Percentiles rank a stretch among this genome's conserved stretches.
phyloP scores from a whole-genome alignment of 1,140 invertebrate genomes.

The Helicorthomorpha holstii region DNA sequence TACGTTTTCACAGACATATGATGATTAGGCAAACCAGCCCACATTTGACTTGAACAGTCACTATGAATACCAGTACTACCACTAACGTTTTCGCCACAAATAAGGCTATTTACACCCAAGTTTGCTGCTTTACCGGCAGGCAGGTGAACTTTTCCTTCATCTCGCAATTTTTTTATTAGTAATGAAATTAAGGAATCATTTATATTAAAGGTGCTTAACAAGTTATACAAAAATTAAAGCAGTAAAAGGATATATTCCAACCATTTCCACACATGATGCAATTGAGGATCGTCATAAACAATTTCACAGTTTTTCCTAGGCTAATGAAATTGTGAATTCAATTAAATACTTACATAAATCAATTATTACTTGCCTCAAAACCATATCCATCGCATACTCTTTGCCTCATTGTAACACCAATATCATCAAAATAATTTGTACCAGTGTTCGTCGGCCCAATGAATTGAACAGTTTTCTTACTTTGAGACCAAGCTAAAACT shows the following conservation, averaged over 20 bases:
- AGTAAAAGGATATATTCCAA: slow-evolving; percentile 23
- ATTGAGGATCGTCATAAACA: slow-evolving; percentile 10
- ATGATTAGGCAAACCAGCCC: background rate
- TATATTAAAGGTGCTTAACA: background rate
- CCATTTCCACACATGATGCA: slow-evolving; percentile 20
- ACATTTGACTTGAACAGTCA: background rate
- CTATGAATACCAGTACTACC: background rate
- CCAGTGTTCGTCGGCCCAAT: slow-evolving; percentile 32
- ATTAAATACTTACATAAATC: background rate
- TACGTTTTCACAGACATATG: no score
- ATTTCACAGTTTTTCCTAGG: slow-evolving; percentile 11
- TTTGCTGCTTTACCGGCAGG: background rate
- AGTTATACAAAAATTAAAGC: no score
- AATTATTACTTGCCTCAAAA: slow-evolving; percentile 38
- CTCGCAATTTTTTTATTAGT: slow-evolving; percentile 6
- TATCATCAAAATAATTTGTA: slow-evolving; percentile 41
- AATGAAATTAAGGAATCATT: background rate
- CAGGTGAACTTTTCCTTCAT: slow-evolving; percentile 1
- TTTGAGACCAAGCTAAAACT: slow-evolving; percentile 53
- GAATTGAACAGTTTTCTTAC: slow-evolving; percentile 42
- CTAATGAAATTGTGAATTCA: slow-evolving; percentile 9
- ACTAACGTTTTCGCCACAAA: slow-evolving; percentile 6
- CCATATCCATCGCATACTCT: slow-evolving; percentile 59
- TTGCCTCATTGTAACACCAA: slow-evolving; percentile 49
- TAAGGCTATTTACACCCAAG: slow-evolving; percentile 10